Percentiles rank a stretch among this genome's conserved stretches.
phyloP scores from a whole-genome alignment of 1,140 invertebrate species.

The Drosophila micromelanica region DNA sequence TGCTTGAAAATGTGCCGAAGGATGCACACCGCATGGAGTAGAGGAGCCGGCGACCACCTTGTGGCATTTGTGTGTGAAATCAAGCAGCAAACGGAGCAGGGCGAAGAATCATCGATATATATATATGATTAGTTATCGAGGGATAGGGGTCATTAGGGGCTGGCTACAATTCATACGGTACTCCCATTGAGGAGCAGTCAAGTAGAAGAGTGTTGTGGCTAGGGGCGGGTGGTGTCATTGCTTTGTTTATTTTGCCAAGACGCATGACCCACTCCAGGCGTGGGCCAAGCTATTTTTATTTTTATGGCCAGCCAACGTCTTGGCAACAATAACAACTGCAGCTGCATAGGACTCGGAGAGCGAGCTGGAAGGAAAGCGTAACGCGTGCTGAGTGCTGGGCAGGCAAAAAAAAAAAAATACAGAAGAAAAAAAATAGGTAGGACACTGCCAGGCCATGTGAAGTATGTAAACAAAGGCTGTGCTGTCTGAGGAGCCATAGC shows the following conservation, averaged over 20 bases:
- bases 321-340: constrained; percentile 55
- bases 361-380: constrained; percentile 15
- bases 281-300: constrained; percentile 31
- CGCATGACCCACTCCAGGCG: constrained; percentile 2
- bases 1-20: constrained; percentile 47
- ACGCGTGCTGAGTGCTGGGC: constrained; percentile 37
- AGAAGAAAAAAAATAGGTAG: constrained; percentile 8
- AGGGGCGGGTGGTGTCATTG: constrained; percentile 68
- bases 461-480: constrained; percentile 67
- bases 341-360: constrained; percentile 36
- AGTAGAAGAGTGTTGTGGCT: constrained; percentile 53
- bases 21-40: constrained; percentile 2
- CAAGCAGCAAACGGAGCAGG: constrained; percentile 36
- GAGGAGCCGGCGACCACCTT: constrained; percentile 49
- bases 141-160: constrained; percentile 72
- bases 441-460: constrained; percentile 22
- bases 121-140: constrained; percentile 17
- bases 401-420: constrained; percentile 4
- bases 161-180: constrained; percentile 36
- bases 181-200: constrained; percentile 61
- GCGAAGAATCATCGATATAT: constrained; percentile 12
- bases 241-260: constrained; percentile 62
- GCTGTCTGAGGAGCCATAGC: constrained; percentile 6
- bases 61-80: constrained; percentile 52
- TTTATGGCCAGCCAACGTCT: constrained; percentile 31